Percentiles rank a stretch among this genome's conserved stretches.
Conservation (phyloP, 2,113 vertebrate genomes). For the Ptilonorhynchus violaceus region DNA sequence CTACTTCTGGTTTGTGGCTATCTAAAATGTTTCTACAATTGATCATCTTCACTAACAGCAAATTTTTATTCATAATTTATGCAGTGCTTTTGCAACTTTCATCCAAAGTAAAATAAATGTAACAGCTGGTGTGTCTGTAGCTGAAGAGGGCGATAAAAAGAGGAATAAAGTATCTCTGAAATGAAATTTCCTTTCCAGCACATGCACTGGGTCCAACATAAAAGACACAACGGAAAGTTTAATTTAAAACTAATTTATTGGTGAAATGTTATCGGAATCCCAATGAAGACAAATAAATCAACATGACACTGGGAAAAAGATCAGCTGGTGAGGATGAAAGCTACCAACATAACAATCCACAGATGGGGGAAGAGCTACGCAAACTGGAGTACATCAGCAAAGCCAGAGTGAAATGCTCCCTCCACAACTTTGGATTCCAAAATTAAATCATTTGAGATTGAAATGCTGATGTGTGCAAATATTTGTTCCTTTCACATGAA, state of each 20-base stretch:
- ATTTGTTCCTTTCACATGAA: background rate
- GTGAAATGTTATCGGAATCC: conserved; percentile 41
- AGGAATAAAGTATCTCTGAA: conserved; percentile 44
- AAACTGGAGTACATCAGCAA: conserved; percentile 10
- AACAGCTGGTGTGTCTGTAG: background rate
- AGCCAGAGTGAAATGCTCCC: background rate
- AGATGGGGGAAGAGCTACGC: background rate
- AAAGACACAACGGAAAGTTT: conserved; percentile 20
- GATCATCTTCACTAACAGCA: background rate
- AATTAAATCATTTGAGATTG: background rate
- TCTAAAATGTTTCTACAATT: background rate
- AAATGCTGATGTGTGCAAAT: conserved; percentile 34
- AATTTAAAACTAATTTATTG: conserved; percentile 56
- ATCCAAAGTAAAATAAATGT: conserved; percentile 17
- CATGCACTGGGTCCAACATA: background rate
- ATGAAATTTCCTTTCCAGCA: conserved; percentile 44
- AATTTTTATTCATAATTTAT: conserved; percentile 12
- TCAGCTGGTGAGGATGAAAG: conserved; percentile 33
- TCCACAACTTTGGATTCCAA: background rate
- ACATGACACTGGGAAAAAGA: background rate
- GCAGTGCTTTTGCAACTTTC: background rate
- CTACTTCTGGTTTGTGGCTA: background rate
- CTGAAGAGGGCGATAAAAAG: conserved; percentile 16
- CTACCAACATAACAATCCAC: background rate
- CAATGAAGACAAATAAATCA: conserved; percentile 31